phyloP scores from a whole-genome alignment of 2,888 invertebrate genomes.

The Phengaris arion region DNA sequence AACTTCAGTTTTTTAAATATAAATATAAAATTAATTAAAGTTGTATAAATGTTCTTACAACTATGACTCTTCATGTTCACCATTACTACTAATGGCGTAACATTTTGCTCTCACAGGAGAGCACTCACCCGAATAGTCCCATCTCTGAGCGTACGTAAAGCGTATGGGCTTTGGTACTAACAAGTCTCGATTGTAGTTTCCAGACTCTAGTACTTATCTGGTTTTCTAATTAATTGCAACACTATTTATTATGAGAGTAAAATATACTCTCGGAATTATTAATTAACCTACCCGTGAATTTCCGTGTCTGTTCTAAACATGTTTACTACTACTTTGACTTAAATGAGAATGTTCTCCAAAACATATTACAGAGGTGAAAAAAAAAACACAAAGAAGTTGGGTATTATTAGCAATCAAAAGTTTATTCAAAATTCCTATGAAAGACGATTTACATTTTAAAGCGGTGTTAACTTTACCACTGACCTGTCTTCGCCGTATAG shows the following conservation, averaged over 20 bases:
- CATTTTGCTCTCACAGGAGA: not conserved
- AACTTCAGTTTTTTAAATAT: no score
- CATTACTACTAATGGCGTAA: not conserved
- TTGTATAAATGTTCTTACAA: no score
- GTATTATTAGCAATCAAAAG: no score
- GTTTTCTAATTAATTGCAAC: not conserved
- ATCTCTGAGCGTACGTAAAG: not conserved
- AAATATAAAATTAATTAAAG: no score
- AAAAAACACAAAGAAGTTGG: no score
- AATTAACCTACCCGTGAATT: no score
- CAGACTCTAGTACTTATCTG: not conserved
- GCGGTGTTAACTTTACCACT: slow-evolving; percentile 46
- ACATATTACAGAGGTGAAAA: not conserved
- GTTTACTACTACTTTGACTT: no score
- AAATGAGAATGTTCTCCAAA: no score
- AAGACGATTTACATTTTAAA: not conserved
- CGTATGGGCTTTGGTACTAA: not conserved
- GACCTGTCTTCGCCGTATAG: slow-evolving; percentile 56
- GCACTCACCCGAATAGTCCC: not conserved
- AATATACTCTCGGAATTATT: no score
- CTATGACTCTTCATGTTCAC: not conserved
- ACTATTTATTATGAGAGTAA: no score
- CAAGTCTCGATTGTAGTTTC: slow-evolving; percentile 11
- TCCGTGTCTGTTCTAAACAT: no score
- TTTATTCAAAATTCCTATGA: not conserved